Percentiles rank a stretch among this genome's conserved stretches.
Conservation (phyloP, 2,797 vertebrate species). For the Pogoniulus pusillus region DNA sequence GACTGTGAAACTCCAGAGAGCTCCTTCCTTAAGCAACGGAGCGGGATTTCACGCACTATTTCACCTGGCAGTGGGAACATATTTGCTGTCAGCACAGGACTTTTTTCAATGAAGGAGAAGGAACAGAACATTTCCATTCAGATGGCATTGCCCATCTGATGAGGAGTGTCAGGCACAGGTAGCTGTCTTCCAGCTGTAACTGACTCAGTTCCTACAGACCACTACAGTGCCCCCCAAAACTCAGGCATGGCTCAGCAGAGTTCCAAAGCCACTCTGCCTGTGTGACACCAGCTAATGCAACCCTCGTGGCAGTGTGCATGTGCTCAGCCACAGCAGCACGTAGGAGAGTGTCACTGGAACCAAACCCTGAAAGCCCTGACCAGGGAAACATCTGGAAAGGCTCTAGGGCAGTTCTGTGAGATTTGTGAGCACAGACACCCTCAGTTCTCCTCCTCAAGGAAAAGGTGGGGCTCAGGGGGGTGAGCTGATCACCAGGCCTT, state of each 20-base stretch:
- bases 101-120: slow-evolving; percentile 22
- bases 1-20: not conserved
- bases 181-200: not conserved
- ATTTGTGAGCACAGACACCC: slow-evolving; percentile 6
- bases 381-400: slow-evolving; percentile 18
- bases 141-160: not conserved
- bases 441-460: not conserved
- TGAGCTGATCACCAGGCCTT: not conserved
- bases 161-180: not conserved
- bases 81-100: slow-evolving; percentile 14
- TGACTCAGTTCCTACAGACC: not conserved
- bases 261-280: not conserved
- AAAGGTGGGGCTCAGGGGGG: slow-evolving; percentile 6
- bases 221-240: not conserved
- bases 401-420: not conserved
- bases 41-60: slow-evolving; percentile 52
- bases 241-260: not conserved
- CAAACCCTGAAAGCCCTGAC: slow-evolving; percentile 29
- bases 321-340: not conserved
- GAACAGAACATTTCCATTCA: slow-evolving; percentile 7
- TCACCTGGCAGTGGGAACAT: slow-evolving; percentile 38
- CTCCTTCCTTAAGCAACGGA: slow-evolving; percentile 3
- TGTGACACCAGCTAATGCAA: not conserved
- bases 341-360: slow-evolving; percentile 6
- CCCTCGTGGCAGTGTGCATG: slow-evolving; percentile 9